Evolutionary conservation across 1,140 invertebrate species (phyloP).

Genomic region (Brachionus rotundiformis): DNA sequence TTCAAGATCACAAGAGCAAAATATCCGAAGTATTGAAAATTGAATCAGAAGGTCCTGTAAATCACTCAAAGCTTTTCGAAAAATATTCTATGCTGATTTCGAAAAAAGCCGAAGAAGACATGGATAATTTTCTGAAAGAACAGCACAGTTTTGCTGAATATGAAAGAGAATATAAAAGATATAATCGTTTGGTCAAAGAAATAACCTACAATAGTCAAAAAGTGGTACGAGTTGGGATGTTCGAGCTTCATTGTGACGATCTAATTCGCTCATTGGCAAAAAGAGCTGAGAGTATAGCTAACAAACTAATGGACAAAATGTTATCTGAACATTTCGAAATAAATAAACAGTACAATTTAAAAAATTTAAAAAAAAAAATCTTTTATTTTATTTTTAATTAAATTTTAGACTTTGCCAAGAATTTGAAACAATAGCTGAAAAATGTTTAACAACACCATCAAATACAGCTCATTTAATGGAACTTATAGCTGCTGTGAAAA

Average conservation of each 20-base stretch:
- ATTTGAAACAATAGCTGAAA: conserved; percentile 78
- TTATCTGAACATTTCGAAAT: conserved; percentile 76
- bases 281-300: conserved; percentile 72
- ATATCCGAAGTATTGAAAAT: conserved; percentile 58
- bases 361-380: background rate
- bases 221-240: conserved; percentile 75
- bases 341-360: conserved; percentile 70
- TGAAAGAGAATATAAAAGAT: conserved; percentile 61
- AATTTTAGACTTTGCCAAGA: conserved; percentile 76
- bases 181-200: conserved; percentile 60
- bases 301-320: conserved; percentile 74
- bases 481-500: conserved; percentile 74
- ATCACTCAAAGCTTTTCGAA: conserved; percentile 67
- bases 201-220: conserved; percentile 62
- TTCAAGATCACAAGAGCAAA: conserved; percentile 59
- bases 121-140: conserved; percentile 72
- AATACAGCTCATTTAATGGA: conserved; percentile 83
- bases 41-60: conserved; percentile 59
- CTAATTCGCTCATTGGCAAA: conserved; percentile 74
- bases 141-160: conserved; percentile 63
- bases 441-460: conserved; percentile 74
- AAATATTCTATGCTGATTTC: conserved; percentile 78
- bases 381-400: background rate
- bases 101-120: conserved; percentile 69
- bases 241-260: conserved; percentile 78